Percentiles rank a stretch among this genome's conserved stretches.
phyloP scores from a whole-genome alignment of 2,113 vertebrate genomes.

The Nothocercus nigrocapillus region DNA sequence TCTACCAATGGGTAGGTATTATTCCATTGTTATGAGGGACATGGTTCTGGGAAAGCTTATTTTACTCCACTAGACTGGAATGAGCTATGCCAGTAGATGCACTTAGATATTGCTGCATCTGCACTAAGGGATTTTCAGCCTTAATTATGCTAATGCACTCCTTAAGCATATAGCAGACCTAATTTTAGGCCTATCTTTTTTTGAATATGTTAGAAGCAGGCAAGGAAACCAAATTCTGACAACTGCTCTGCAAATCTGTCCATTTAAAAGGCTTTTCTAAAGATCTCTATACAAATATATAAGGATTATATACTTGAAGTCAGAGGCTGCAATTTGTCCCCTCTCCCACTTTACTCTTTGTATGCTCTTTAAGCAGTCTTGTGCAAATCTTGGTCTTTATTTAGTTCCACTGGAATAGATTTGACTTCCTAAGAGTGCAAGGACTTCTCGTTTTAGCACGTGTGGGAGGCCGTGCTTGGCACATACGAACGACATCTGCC shows the following conservation, averaged over 20 bases:
- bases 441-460: slow-evolving; percentile 19
- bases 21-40: neutral
- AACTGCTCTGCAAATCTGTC: neutral
- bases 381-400: slow-evolving; percentile 31
- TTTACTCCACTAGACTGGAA: slow-evolving; percentile 35
- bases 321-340: neutral
- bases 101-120: slow-evolving; percentile 8
- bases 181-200: slow-evolving; percentile 18
- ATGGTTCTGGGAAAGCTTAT: neutral
- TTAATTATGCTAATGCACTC: slow-evolving; percentile 34
- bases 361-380: neutral
- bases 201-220: neutral
- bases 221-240: neutral
- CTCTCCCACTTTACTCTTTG: neutral
- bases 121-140: slow-evolving; percentile 22
- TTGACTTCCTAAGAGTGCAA: slow-evolving; percentile 35
- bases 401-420: slow-evolving; percentile 40
- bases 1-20: neutral
- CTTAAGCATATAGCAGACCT: slow-evolving; percentile 2
- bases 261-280: neutral
- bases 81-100: slow-evolving; percentile 9
- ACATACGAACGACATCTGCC: neutral
- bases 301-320: neutral
- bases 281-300: neutral
- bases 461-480: neutral